Evolutionary conservation across 53 echinoderm and acorn worm species (phyloP), one percentile per base, ranked within the genome.

Genomic region (Henricia sp.): DNA sequence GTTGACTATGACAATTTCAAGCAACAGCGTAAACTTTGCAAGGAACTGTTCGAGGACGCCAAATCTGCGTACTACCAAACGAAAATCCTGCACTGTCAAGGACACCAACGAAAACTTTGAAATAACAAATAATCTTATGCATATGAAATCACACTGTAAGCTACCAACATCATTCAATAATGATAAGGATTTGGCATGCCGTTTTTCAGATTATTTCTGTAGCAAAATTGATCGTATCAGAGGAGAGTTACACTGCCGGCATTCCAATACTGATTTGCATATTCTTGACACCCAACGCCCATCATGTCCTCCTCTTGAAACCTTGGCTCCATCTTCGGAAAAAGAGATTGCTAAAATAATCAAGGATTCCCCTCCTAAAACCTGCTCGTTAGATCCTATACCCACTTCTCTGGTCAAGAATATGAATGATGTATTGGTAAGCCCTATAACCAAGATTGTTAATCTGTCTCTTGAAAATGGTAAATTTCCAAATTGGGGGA

Each of bases 371-470:
- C 20, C 11, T 48, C 86, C n/a, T 67, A 74, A 14, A 19, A 74
- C 74, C 17, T 74, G 86, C 64, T 29, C 34, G 9, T 38, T 86
- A 25, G 86, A 86, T 33, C 73, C 35, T 21, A 19, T 86, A 12
- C 86, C 86, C 14, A 85, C 85, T 24, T 44, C 42, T 12, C 16
- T 73, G n/a, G 57, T 85, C 20, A 84, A 84, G 43, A 43, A 53
- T 3, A 13, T 24, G 16, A 11, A 40, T 10, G 43, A 70, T 33
- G 14, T 25, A 39, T 19, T 85, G 8, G n/a, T 37, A 3, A 43
- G 11, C 6, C 41, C 50, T 17, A n/a, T n/a, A n/a, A n/a, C n/a
- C n/a, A n/a, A n/a, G n/a, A n/a, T n/a, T n/a, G n/a, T n/a, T n/a
- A n/a, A 19, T 86, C 86, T 14, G 35, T 11, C 3, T 19, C 16